phyloP scores from a whole-genome alignment of 2,113 vertebrate genomes.

The Cyphomyrus plagiostoma region DNA sequence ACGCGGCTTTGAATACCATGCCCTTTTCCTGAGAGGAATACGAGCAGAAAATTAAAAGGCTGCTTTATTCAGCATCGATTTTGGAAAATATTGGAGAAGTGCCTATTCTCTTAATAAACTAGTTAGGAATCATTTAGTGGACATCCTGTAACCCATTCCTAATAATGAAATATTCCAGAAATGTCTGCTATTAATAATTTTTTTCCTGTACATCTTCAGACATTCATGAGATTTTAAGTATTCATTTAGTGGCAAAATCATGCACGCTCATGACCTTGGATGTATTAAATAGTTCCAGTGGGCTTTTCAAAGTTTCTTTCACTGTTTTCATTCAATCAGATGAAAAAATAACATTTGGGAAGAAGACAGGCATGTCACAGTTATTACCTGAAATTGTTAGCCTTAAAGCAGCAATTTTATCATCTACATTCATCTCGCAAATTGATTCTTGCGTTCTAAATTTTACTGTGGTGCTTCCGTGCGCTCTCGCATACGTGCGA shows the following conservation, averaged over 20 bases:
- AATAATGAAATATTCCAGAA: not conserved
- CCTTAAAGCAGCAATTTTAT: slow-evolving; percentile 21
- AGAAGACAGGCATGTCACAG: not conserved
- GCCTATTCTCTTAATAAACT: slow-evolving; percentile 16
- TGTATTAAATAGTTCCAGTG: slow-evolving; percentile 18
- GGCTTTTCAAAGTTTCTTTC: slow-evolving; percentile 11
- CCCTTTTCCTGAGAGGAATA: not conserved
- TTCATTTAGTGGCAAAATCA: slow-evolving; percentile 16
- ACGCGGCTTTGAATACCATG: not conserved
- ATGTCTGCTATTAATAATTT: slow-evolving; percentile 15
- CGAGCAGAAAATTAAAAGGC: not conserved
- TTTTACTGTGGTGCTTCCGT: not conserved
- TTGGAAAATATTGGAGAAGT: slow-evolving; percentile 11
- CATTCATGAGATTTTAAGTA: slow-evolving; percentile 17
- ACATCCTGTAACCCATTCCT: not conserved
- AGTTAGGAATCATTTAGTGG: not conserved
- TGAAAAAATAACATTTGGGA: slow-evolving; percentile 13
- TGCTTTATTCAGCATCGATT: not conserved
- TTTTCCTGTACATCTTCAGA: not conserved
- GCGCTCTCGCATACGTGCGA: not conserved
- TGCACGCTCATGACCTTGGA: not conserved
- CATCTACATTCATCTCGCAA: slow-evolving; percentile 10
- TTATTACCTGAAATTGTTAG: slow-evolving; percentile 18
- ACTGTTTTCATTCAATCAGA: slow-evolving; percentile 19
- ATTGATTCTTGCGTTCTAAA: slow-evolving; percentile 9